phyloP scores from a whole-genome alignment of 1,140 invertebrate species.

The Cotesia chilonis region DNA sequence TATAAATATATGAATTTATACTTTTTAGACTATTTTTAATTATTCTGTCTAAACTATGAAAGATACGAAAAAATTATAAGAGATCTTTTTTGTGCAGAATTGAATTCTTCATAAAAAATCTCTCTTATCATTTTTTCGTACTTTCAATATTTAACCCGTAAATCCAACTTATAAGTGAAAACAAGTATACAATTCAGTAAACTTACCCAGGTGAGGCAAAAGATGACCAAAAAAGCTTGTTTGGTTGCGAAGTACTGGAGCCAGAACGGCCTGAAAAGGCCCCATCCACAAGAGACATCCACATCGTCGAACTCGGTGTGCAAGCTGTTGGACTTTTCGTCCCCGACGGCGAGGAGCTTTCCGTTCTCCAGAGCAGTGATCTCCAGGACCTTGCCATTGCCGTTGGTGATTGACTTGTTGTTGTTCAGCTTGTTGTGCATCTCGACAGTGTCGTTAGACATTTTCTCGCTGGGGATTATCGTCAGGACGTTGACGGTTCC shows the following conservation, averaged over 20 bases:
- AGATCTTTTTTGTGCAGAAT: too few species aligned
- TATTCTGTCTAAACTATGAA: too few species aligned
- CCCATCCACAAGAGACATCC: conserved; percentile 74
- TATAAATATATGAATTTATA: too few species aligned
- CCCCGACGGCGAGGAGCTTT: conserved; percentile 46
- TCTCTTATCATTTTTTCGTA: too few species aligned
- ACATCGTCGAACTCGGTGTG: conserved; percentile 62
- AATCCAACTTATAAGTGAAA: too few species aligned
- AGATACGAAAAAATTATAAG: too few species aligned
- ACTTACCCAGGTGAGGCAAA: conserved; percentile 82
- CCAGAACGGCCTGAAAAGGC: conserved; percentile 75
- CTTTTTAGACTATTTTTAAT: too few species aligned
- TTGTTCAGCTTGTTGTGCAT: conserved; percentile 56
- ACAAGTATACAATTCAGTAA: too few species aligned
- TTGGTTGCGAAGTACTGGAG: conserved; percentile 85
- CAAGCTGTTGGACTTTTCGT: conserved; percentile 55
- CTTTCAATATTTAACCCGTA: too few species aligned
- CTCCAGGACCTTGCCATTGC: conserved; percentile 57
- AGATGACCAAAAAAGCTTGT: conserved; percentile 86
- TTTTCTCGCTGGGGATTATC: conserved; percentile 56
- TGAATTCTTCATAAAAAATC: too few species aligned
- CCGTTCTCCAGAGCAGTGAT: conserved; percentile 51
- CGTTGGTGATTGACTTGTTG: conserved; percentile 57
- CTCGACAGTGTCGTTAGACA: conserved; percentile 56
- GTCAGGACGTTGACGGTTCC: conserved; percentile 53